Evolutionary conservation across 2,113 vertebrate genomes (phyloP), one percentile per base, ranked within the genome.

Genomic region (Motacilla tschutschensis): DNA sequence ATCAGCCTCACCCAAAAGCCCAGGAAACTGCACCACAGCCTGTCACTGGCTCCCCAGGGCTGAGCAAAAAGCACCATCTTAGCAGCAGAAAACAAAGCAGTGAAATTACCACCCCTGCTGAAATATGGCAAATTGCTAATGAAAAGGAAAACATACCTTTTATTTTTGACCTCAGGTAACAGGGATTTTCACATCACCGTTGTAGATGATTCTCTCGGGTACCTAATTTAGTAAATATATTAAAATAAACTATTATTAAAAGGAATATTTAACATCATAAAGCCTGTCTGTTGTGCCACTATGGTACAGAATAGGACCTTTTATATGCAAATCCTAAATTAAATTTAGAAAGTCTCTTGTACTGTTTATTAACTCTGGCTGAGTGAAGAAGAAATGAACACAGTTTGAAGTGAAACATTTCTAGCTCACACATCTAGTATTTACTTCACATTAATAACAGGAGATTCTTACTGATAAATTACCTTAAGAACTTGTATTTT

Each of bases 171-270:
- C 97, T 95, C 97, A 75, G 96, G 93, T 89, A 92, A 95, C 95
- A 91, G 96, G 94, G 80, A 90, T 92, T 96, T 95, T 98, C 97
- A 98, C 97, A 98, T 98, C 97, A 98, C 97, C 88, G 97, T 97
- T 95, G 97, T 95, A 94, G 97, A 98, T 41, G 97, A 97, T 94
- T 98, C 97, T 95, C 97, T 97, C 94, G 97, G 97, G 94, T 98
- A 98, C 97, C 97, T 98, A 90, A 96, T 97, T 97, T 88, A 93
- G 95, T 83, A 97, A 96, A 98, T 96, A 98, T 66, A 97, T 96
- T 96, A 96, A 97, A 97, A 97, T 94, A 97, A 96, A 96, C 80
- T 58, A 80, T 93, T 91, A 97, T 97, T 97, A 97, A 96, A 95
- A 95, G 83, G 86, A 91, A 78, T 55, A 88, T 22, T 90, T 91